A percentile compares a stretch with the other conserved stretches of the same genome.
Conservation (phyloP, 2,113 vertebrate genomes). For the Podiceps cristatus region DNA sequence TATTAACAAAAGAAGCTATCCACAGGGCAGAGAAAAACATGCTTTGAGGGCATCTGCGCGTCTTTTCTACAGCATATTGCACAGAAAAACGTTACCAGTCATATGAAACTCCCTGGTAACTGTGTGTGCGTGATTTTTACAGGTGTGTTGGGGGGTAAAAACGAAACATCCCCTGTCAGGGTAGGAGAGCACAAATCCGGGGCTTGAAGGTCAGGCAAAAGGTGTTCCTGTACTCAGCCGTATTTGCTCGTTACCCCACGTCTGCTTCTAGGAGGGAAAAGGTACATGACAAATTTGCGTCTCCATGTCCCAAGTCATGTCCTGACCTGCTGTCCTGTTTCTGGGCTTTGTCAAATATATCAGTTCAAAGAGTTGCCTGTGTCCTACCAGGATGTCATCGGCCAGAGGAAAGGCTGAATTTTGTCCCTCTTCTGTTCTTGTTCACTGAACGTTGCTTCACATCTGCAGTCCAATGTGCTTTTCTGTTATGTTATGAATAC, state of each 20-base stretch:
- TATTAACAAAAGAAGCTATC: not conserved
- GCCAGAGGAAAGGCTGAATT: not conserved
- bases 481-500: fast-evolving
- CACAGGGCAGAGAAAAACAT: not conserved
- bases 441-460: not conserved
- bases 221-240: not conserved
- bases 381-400: not conserved
- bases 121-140: not conserved
- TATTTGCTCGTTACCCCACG: not conserved
- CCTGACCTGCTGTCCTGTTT: not conserved
- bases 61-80: not conserved
- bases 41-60: not conserved
- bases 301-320: not conserved
- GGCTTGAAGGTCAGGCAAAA: not conserved
- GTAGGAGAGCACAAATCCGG: fast-evolving
- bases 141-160: not conserved
- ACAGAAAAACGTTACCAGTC: not conserved
- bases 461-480: fast-evolving
- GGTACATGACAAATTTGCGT: fast-evolving
- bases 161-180: too few relatives aligned
- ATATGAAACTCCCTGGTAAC: not conserved
- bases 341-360: not conserved
- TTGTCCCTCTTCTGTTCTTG: not conserved
- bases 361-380: not conserved
- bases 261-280: not conserved